phyloP scores from a whole-genome alignment of 2,113 vertebrate genomes.

The zebrafish (Danio rerio) region DNA sequence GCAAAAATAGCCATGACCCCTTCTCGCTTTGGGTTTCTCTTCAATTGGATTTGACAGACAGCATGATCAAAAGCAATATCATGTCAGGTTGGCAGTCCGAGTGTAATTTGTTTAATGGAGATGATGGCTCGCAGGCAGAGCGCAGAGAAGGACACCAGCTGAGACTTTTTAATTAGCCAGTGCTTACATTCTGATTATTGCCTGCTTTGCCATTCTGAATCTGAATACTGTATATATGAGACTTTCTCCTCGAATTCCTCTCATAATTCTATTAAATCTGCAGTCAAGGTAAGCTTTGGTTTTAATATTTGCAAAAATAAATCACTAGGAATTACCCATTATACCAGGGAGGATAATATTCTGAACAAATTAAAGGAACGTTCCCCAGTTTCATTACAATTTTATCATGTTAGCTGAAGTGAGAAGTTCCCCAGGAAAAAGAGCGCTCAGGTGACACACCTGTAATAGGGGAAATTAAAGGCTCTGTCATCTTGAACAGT shows the following conservation, averaged over 20 bases:
- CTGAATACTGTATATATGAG: not conserved
- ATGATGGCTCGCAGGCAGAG: constrained; percentile 42
- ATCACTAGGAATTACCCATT: not conserved
- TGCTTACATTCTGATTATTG: constrained; percentile 34
- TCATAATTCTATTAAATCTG: constrained; percentile 21
- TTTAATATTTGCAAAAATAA: not conserved
- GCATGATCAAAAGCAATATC: constrained; percentile 39
- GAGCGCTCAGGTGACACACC: not conserved
- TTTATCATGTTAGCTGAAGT: constrained; percentile 33
- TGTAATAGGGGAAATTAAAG: constrained; percentile 36
- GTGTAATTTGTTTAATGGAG: constrained; percentile 53
- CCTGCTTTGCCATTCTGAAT: constrained; percentile 30
- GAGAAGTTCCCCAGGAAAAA: not conserved
- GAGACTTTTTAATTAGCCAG: constrained; percentile 35
- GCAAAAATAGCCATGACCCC: not conserved
- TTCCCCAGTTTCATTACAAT: not conserved
- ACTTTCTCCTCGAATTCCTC: constrained; percentile 10
- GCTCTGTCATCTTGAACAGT: constrained; percentile 25
- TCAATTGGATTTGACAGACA: constrained; percentile 34
- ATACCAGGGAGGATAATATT: constrained; percentile 12
- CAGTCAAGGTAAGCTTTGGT: constrained; percentile 3
- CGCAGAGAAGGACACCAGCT: not conserved
- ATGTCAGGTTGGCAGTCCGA: constrained; percentile 18
- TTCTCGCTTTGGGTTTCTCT: not conserved
- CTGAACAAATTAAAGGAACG: not conserved